Evolutionary conservation across 2,113 vertebrate species (phyloP).

Genomic region (Tangachromis dhanisi): DNA sequence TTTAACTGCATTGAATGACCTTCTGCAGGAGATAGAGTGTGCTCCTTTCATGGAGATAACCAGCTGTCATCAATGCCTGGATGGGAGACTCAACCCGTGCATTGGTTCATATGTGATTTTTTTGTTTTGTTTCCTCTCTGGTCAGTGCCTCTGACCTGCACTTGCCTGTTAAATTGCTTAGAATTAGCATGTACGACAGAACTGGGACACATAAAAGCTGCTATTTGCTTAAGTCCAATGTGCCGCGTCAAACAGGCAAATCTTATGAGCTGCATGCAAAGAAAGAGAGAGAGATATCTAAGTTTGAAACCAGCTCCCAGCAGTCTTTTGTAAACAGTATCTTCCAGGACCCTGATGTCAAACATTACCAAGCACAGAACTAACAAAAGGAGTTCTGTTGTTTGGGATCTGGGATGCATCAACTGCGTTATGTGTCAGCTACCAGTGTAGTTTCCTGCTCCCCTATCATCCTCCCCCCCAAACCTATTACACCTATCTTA

Average conservation of each 20-base stretch:
- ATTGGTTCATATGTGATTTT: not conserved
- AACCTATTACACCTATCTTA: not conserved
- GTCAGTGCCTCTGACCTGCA: not conserved
- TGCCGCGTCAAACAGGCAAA: not conserved
- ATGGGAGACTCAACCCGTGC: not conserved
- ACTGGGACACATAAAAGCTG: not conserved
- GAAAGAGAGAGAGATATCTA: not conserved
- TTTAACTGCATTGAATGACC: not conserved
- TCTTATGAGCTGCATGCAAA: constrained; percentile 5
- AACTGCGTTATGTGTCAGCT: constrained; percentile 4
- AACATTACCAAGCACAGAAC: constrained; percentile 20
- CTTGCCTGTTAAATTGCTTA: not conserved
- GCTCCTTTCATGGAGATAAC: not conserved
- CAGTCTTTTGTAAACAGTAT: constrained; percentile 21
- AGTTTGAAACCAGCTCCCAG: not conserved
- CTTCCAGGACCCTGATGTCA: constrained; percentile 30
- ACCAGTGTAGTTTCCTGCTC: not conserved
- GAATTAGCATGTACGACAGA: not conserved
- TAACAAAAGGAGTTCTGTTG: constrained; percentile 18
- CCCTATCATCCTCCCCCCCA: not conserved
- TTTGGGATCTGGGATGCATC: constrained; percentile 35
- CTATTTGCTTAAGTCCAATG: constrained; percentile 8
- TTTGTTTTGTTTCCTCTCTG: not conserved
- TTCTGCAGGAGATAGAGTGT: not conserved
- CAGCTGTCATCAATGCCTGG: not conserved